Conservation (phyloP, 2,113 vertebrate genomes). For the Sarotherodon lohbergeri region DNA sequence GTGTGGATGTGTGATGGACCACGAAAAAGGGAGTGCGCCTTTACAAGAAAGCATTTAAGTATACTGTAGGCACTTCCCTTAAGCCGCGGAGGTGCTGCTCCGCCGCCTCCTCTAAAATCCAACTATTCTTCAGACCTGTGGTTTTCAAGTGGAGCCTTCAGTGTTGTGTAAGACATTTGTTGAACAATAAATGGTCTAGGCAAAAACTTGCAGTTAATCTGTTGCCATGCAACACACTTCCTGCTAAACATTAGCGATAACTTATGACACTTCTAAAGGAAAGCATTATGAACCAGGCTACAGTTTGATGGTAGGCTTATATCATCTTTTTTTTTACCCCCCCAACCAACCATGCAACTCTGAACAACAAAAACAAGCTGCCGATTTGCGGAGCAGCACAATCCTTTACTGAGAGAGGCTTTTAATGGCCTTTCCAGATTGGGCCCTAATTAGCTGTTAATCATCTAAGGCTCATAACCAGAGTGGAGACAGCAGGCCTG, state of each 20-base stretch:
- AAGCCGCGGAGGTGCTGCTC: neutral
- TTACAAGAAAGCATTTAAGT: constrained; percentile 10
- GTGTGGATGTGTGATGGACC: neutral
- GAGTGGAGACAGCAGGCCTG: constrained; percentile 61
- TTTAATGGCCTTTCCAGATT: constrained; percentile 75
- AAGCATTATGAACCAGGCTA: constrained; percentile 13
- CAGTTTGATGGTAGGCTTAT: constrained; percentile 26
- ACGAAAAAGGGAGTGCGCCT: constrained; percentile 25
- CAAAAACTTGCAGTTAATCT: neutral
- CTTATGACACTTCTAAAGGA: constrained; percentile 2
- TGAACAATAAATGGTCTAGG: neutral
- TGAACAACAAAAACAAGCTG: constrained; percentile 55
- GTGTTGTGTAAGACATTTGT: neutral
- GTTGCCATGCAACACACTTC: constrained; percentile 6
- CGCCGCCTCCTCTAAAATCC: constrained; percentile 29
- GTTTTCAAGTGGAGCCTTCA: constrained; percentile 12
- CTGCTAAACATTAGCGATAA: constrained; percentile 12
- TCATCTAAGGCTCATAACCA: constrained; percentile 76
- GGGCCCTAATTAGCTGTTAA: constrained; percentile 80
- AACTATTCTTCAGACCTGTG: constrained; percentile 10
- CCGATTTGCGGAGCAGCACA: constrained; percentile 52
- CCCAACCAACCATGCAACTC: neutral
- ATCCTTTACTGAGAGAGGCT: constrained; percentile 65
- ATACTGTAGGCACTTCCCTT: constrained; percentile 15
- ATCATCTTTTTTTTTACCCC: neutral